Conservation (phyloP, 2,113 vertebrate genomes). For the Micronycteris hirsuta region DNA sequence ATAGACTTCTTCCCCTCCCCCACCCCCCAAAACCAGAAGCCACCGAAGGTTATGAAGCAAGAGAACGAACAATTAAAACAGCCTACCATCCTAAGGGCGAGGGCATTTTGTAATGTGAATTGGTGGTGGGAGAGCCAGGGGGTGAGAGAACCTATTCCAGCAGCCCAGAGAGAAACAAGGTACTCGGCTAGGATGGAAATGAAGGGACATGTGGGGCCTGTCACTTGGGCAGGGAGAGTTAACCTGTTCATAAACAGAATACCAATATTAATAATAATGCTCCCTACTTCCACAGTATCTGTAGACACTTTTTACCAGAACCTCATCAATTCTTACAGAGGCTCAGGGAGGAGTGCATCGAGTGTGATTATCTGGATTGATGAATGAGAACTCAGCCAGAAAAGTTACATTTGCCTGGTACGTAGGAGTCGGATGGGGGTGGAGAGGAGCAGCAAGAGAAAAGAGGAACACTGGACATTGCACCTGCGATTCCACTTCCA, state of each 20-base stretch:
- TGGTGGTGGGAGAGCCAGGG: neutral
- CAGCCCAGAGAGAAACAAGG: neutral
- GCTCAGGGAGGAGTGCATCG: neutral
- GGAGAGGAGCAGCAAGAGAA: neutral
- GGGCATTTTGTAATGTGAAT: neutral
- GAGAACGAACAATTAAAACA: neutral
- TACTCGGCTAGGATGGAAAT: neutral
- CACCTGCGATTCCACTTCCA: rapidly evolving
- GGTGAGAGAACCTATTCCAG: neutral
- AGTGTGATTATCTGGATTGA: neutral
- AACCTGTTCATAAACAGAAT: neutral
- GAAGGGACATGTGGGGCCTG: neutral
- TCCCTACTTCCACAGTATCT: neutral
- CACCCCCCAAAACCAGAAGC: neutral
- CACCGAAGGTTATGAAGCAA: neutral
- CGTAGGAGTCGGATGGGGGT: neutral
- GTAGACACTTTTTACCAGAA: neutral
- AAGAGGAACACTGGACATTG: neutral
- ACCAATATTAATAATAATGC: neutral
- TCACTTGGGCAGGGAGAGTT: neutral
- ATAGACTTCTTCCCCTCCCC: neutral
- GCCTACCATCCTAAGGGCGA: neutral
- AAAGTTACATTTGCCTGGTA: neutral
- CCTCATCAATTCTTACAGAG: neutral
- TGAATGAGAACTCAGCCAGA: neutral